Conservation (phyloP, 1,140 invertebrate genomes). For the Drosophila kikkawai region DNA sequence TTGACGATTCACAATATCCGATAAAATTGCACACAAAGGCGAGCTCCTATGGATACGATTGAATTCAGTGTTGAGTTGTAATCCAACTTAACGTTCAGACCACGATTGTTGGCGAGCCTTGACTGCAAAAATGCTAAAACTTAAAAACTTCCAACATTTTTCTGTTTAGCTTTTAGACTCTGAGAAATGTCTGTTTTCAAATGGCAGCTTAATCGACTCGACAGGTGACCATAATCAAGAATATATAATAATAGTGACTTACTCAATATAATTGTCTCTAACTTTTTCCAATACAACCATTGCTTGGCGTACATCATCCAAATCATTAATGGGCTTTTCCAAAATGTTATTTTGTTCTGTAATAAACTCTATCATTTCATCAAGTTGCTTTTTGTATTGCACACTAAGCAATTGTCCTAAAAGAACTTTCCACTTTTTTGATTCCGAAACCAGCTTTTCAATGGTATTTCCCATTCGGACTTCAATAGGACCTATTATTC, state of each 20-base stretch:
- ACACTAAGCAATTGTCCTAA: constrained; percentile 88
- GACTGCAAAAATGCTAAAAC: too few relatives aligned
- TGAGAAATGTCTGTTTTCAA: too few relatives aligned
- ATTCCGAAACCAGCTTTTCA: constrained; percentile 88
- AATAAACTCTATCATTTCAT: constrained; percentile 89
- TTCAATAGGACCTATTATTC: constrained; percentile 89
- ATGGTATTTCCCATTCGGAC: constrained; percentile 86
- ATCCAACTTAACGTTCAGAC: too few relatives aligned
- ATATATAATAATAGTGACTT: constrained; percentile 28
- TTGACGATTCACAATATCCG: too few relatives aligned
- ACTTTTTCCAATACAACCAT: constrained; percentile 92
- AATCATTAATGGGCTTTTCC: constrained; percentile 88
- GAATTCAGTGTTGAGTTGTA: too few relatives aligned
- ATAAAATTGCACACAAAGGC: too few relatives aligned
- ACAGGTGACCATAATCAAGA: too few relatives aligned
- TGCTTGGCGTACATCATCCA: constrained; percentile 90
- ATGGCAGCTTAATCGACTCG: too few relatives aligned
- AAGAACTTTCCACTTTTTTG: constrained; percentile 87
- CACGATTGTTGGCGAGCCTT: too few relatives aligned
- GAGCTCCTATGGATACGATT: too few relatives aligned
- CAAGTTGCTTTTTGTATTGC: constrained; percentile 88
- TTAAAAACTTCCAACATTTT: too few relatives aligned
- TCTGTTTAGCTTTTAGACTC: too few relatives aligned
- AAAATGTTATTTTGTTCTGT: constrained; percentile 89
- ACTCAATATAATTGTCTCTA: constrained; percentile 90